Evolutionary conservation across 2,888 invertebrate species (phyloP).

Genomic region (Acrobasis consociella): DNA sequence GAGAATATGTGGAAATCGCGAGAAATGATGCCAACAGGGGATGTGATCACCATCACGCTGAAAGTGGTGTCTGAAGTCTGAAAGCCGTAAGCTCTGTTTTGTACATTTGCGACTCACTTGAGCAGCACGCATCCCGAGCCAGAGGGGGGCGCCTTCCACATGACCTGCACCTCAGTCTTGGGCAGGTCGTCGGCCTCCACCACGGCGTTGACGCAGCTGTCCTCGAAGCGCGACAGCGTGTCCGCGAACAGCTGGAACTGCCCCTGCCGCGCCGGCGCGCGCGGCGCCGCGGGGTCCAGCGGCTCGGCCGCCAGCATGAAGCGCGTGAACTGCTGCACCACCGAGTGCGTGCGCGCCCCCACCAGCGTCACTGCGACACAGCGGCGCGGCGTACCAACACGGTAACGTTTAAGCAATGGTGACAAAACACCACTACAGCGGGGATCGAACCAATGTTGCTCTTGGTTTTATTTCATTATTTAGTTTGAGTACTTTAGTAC

Average conservation of each 20-base stretch:
- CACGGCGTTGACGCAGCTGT: conserved; percentile 92
- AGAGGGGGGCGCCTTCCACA: conserved; percentile 94
- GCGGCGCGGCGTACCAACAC: too few species aligned
- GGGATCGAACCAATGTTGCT: too few species aligned
- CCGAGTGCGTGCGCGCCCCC: conserved; percentile 85
- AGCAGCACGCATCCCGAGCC: conserved; percentile 94
- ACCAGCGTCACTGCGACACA: conserved; percentile 83
- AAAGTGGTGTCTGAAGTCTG: too few species aligned
- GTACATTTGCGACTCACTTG: conserved; percentile 80
- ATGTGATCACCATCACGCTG: too few species aligned
- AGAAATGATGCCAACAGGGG: too few species aligned
- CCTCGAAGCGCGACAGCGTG: conserved; percentile 86
- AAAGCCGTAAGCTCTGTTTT: too few species aligned
- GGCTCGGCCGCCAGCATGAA: conserved; percentile 91
- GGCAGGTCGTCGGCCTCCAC: conserved; percentile 89
- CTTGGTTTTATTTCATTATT: too few species aligned
- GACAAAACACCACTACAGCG: too few species aligned
- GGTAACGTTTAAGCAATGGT: too few species aligned
- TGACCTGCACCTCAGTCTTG: conserved; percentile 92
- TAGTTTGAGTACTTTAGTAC: too few species aligned
- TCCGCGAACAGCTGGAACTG: conserved; percentile 82
- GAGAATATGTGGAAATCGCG: too few species aligned
- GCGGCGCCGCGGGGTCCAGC: conserved; percentile 66
- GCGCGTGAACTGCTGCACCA: conserved; percentile 89
- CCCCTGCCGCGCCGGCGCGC: conserved; percentile 60